phyloP scores from a whole-genome alignment of 2,888 invertebrate species.

The Agriopis aurantiaria region DNA sequence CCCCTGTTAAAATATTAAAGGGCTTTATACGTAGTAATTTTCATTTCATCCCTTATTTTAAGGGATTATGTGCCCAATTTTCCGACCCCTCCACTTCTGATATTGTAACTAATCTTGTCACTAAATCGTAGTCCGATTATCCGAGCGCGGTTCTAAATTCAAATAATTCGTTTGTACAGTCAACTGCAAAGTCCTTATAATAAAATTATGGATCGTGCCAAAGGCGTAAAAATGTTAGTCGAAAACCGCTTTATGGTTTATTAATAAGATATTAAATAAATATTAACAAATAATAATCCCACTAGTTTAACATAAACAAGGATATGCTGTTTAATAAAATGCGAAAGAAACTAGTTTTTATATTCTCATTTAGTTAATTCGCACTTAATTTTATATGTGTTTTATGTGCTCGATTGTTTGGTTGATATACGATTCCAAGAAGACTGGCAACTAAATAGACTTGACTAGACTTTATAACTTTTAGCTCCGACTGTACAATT shows the following conservation, averaged over 20 bases:
- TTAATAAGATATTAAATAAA: too few relatives aligned
- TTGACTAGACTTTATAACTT: background rate
- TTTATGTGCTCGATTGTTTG: background rate
- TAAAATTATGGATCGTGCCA: background rate
- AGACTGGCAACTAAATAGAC: background rate
- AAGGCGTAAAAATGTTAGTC: too few relatives aligned
- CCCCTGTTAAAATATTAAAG: conserved; percentile 53
- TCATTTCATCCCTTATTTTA: conserved; percentile 68
- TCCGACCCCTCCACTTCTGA: conserved; percentile 62
- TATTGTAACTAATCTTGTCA: conserved; percentile 82
- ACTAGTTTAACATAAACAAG: too few relatives aligned
- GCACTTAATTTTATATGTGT: too few relatives aligned
- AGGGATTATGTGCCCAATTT: conserved; percentile 67
- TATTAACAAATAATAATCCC: too few relatives aligned
- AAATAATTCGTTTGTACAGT: conserved; percentile 52
- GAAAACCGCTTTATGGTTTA: too few relatives aligned
- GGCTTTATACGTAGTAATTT: conserved; percentile 65
- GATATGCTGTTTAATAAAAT: too few relatives aligned
- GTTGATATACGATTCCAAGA: background rate
- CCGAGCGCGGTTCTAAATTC: conserved; percentile 69
- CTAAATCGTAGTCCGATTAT: conserved; percentile 79
- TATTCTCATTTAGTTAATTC: too few relatives aligned
- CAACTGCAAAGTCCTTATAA: background rate
- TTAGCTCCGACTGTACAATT: conserved; percentile 13
- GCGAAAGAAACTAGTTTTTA: too few relatives aligned